Evolutionary conservation across 2,797 vertebrate genomes (phyloP).

Genomic region (Betta splendens): DNA sequence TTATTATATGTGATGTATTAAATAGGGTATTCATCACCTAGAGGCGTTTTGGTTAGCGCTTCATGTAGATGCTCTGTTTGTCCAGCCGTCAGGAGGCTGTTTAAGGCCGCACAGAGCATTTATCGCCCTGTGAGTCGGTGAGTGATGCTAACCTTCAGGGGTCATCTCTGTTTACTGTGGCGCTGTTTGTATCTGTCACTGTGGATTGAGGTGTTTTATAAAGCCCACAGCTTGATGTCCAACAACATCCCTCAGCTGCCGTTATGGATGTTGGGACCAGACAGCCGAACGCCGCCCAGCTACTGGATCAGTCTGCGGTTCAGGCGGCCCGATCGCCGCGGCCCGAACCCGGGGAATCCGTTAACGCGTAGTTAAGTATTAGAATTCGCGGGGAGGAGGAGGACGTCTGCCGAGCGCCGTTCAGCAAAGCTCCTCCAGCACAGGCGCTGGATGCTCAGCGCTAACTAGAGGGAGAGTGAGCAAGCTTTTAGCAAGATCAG

Average conservation of each 20-base stretch:
- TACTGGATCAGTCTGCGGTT: conserved; percentile 58
- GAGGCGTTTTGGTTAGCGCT: conserved; percentile 24
- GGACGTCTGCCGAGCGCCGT: conserved; percentile 45
- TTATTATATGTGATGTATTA: conserved; percentile 9
- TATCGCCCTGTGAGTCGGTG: conserved; percentile 48
- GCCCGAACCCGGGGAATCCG: conserved; percentile 61
- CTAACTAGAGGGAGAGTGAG: conserved; percentile 58
- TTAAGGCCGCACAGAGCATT: conserved; percentile 27
- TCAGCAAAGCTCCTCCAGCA: conserved; percentile 56
- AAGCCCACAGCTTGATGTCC: conserved; percentile 62
- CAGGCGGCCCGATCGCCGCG: conserved; percentile 65
- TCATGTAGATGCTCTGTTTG: conserved; percentile 6
- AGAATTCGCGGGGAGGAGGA: conserved; percentile 39
- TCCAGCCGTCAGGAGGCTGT: conserved; percentile 30
- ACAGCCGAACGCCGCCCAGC: conserved; percentile 52
- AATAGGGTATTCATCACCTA: conserved; percentile 10
- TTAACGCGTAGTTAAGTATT: conserved; percentile 62
- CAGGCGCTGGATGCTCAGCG: conserved; percentile 45
- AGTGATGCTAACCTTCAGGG: conserved; percentile 60
- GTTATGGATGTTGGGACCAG: conserved; percentile 59
- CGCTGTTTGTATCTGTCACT: conserved; percentile 60
- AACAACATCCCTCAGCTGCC: conserved; percentile 55
- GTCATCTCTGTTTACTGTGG: conserved; percentile 68
- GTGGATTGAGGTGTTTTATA: conserved; percentile 69
- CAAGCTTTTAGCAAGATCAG: conserved; percentile 68